These are phyloP conservation scores for Aspidiotus destructor DNA, from an alignment of 2,888 invertebrate genomes.

Conservation along the genomic window DNA sequence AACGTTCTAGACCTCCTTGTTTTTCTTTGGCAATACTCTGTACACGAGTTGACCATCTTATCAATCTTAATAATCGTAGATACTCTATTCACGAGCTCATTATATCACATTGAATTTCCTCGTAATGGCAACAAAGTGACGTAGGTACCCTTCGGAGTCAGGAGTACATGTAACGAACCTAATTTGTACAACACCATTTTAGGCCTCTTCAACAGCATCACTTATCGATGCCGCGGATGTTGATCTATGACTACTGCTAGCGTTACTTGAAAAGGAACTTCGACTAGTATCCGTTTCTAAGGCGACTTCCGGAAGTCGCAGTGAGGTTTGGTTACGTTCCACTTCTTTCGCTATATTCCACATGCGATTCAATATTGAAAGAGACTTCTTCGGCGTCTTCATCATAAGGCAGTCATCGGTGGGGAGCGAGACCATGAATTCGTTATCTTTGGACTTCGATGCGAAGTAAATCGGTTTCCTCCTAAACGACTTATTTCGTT, in stretches of 20 bases:
- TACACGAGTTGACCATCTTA: too few species aligned
- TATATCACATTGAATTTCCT: too few species aligned
- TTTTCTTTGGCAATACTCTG: too few species aligned
- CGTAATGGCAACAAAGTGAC: too few species aligned
- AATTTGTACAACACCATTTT: background rate
- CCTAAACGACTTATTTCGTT: constrained; percentile 15
- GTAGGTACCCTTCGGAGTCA: too few species aligned
- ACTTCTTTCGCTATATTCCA: constrained; percentile 41
- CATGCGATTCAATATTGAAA: constrained; percentile 45
- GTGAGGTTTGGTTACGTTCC: constrained; percentile 37
- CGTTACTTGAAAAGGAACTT: constrained; percentile 54
- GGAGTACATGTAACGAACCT: too few species aligned
- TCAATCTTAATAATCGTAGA: too few species aligned
- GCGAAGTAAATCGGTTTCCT: constrained; percentile 1
- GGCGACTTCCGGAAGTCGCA: constrained; percentile 50
- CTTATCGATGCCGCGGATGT: constrained; percentile 18
- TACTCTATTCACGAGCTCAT: too few species aligned
- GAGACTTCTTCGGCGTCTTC: constrained; percentile 33
- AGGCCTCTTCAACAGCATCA: constrained; percentile 25
- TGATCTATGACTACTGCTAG: constrained; percentile 44
- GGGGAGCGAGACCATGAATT: constrained; percentile 35
- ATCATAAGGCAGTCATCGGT: constrained; percentile 39
- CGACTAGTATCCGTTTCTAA: constrained; percentile 50
- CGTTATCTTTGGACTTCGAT: constrained; percentile 29
- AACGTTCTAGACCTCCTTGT: too few species aligned